Base-by-base conservation (phyloP, 1,140 invertebrate species). In the Acromyrmex heyeri region DNA sequence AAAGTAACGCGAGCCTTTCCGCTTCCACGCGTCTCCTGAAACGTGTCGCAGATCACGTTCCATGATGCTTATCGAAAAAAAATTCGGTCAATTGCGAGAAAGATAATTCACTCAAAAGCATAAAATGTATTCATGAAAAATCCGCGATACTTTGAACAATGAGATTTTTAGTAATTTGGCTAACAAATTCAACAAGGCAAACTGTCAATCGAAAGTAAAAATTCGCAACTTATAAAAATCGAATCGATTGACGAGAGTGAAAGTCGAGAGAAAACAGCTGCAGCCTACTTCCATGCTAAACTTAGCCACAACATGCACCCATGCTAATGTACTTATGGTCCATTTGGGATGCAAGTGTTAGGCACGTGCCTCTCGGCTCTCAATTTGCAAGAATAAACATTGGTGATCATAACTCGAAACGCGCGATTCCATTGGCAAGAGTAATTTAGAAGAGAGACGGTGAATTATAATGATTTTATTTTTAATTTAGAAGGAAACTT, bases 281-380 rank as follows among this genome's bases (percentile, higher is more conserved):
- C 92, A 93, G 88, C 92, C 91, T 91, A 91, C 85, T 92, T 93
- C 86, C 90, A 76, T 21, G 89, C 92, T 93, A 93, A 93, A 93
- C 87, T 92, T 93, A 93, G 92, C 86, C 24, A 21, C 77, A 81
- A 87, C 73, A 72, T 78, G 64, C 69, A 62, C 38, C 67, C 34
- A 24, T 82, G 69, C 50, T 86, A 79, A 73, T 86, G 86, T 69
- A 81, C 86, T 85, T 88, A 62, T 65, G 44, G 62, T 50, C 75
- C 77, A 62, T 48, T 38, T 53, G 73, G 30, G 59, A 55, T 79
- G 18, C 34, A 21, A 73, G 70, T 48, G 62, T 78, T 78, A 62
- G 61, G 61, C 59, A 76, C 82, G 50, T 78, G 70, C 67, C 24
- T 72, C 53, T 59, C 55, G 38, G 10, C 10, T 83, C 27, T 59